Percentiles rank a stretch among this genome's conserved stretches.
Conservation (phyloP, 37 sponge, comb jelly and placozoan genomes). For the Ephydatia muelleri region DNA sequence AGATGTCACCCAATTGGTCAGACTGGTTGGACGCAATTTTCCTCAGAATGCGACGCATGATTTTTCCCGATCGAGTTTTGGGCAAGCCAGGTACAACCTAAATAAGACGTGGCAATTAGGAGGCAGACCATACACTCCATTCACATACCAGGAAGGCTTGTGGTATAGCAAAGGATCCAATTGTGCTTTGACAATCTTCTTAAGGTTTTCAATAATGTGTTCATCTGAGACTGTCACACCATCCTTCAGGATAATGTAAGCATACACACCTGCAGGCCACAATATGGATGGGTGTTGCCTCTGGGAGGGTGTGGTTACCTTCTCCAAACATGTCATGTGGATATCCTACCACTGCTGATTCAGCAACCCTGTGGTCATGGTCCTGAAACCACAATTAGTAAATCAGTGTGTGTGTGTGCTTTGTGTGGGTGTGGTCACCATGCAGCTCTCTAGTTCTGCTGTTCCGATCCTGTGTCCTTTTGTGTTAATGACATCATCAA, state of each 20-base stretch:
- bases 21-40: conserved; percentile 76
- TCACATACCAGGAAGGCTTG: conserved; percentile 77
- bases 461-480: conserved; percentile 95
- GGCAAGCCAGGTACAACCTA: conserved; percentile 94
- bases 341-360: conserved; percentile 87
- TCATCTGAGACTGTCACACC: conserved; percentile 59
- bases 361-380: conserved; percentile 73
- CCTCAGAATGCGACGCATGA: conserved; percentile 93
- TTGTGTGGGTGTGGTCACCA: conserved; percentile 51
- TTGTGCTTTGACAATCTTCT: conserved; percentile 59
- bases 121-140: conserved; percentile 2
- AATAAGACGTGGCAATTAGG: background rate
- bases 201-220: conserved; percentile 36
- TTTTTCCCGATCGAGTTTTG: conserved; percentile 99
- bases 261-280: conserved; percentile 46
- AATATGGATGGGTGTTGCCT: no score
- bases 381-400: conserved; percentile 26
- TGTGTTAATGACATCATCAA: conserved; percentile 93
- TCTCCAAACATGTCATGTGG: conserved; percentile 91
- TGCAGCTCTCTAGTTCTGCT: conserved; percentile 93
- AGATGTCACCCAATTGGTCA: conserved; percentile 87
- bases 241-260: conserved; percentile 85
- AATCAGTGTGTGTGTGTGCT: background rate
- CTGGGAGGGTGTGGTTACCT: conserved; percentile 55
- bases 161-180: conserved; percentile 92